A percentile compares a stretch with the other conserved stretches of the same genome.
These are phyloP conservation scores for Actenoides lindsayi DNA, from an alignment of 2,113 vertebrate genomes.

Conservation along the genomic window DNA sequence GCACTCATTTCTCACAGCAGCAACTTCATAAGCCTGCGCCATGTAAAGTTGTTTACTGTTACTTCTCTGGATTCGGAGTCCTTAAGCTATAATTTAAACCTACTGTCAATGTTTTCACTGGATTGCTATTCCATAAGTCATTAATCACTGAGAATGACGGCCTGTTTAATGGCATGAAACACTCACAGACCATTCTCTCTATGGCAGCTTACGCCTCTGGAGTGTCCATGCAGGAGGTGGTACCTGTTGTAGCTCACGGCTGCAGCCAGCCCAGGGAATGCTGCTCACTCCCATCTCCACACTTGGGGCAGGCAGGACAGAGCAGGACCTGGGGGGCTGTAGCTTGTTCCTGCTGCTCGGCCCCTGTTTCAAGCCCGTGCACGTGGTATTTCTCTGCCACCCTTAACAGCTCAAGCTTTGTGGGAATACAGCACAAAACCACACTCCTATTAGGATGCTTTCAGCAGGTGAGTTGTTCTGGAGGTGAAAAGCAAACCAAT, in stretches of 20 bases:
- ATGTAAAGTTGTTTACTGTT: not conserved
- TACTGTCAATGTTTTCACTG: not conserved
- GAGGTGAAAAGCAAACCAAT: not conserved
- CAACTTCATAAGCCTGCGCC: not conserved
- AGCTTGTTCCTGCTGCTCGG: not conserved
- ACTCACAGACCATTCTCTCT: not conserved
- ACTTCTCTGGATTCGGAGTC: not conserved
- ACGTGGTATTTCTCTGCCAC: not conserved
- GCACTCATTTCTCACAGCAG: not conserved
- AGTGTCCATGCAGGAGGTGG: not conserved
- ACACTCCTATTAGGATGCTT: not conserved
- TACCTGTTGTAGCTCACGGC: not conserved
- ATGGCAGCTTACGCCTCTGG: not conserved
- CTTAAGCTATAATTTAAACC: constrained; percentile 10
- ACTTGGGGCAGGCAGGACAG: not conserved
- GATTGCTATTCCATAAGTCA: not conserved
- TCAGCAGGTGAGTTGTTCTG: not conserved
- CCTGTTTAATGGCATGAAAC: not conserved
- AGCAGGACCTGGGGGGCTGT: not conserved
- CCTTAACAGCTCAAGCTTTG: not conserved
- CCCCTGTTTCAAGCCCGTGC: not conserved
- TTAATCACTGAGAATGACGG: not conserved
- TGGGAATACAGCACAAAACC: not conserved
- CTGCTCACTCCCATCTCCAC: not conserved
- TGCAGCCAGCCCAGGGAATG: fast-evolving